These are phyloP conservation scores for Spea hammondii DNA, from an alignment of 2,797 vertebrate genomes.

Conservation along the genomic window DNA sequence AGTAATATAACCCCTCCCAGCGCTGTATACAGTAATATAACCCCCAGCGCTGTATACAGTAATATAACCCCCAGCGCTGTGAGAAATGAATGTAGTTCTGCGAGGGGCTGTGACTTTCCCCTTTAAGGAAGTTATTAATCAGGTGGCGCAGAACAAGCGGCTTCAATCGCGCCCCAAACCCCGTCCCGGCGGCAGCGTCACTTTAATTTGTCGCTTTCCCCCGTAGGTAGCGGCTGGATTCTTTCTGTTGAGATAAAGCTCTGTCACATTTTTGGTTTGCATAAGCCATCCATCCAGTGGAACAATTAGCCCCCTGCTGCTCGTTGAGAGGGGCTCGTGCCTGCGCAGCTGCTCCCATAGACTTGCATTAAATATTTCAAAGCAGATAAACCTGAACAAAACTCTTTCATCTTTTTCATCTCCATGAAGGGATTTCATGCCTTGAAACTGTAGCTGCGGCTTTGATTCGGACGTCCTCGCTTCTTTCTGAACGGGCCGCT, in stretches of 20 bases:
- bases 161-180: background rate
- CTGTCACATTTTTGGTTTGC: constrained; percentile 53
- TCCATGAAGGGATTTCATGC: constrained; percentile 53
- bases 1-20: too few relatives aligned
- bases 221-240: constrained; percentile 20
- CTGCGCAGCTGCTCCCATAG: constrained; percentile 58
- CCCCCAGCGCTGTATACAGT: too few relatives aligned
- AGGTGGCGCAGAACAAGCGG: too few relatives aligned
- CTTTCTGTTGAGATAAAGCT: constrained; percentile 1
- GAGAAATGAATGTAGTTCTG: too few relatives aligned
- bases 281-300: constrained; percentile 57
- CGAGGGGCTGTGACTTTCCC: too few relatives aligned
- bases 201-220: constrained; percentile 28
- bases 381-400: constrained; percentile 59
- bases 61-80: too few relatives aligned
- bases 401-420: constrained; percentile 68
- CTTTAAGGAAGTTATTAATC: too few relatives aligned
- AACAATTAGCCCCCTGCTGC: constrained; percentile 63
- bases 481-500: constrained; percentile 58
- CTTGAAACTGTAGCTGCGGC: constrained; percentile 36
- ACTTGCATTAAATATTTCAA: constrained; percentile 59
- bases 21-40: too few relatives aligned
- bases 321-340: constrained; percentile 56
- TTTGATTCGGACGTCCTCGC: constrained; percentile 50
- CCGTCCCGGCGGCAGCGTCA: background rate